Evolutionary conservation across 2,888 invertebrate species (phyloP).

Genomic region (Caenorhabditis doughertyi): DNA sequence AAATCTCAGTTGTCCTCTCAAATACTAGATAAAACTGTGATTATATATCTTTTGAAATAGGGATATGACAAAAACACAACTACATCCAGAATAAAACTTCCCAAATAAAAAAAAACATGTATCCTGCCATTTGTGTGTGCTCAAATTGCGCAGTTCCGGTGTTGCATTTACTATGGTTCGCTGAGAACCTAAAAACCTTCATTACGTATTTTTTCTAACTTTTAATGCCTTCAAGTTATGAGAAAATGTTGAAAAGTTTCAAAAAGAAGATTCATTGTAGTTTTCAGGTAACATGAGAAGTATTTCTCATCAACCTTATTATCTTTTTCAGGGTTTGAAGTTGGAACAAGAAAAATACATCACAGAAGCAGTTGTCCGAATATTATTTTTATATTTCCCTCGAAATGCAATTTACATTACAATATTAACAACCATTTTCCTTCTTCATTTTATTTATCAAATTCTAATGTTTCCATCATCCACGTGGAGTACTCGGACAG

Average conservation of each 20-base stretch:
- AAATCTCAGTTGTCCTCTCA: too few relatives aligned
- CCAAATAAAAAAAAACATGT: conserved; percentile 17
- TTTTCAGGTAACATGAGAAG: conserved; percentile 31
- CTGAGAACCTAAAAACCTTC: conserved; percentile 28
- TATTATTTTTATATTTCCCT: conserved; percentile 48
- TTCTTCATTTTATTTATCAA: conserved; percentile 50
- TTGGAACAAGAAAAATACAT: conserved; percentile 48
- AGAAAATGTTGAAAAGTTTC: conserved; percentile 41
- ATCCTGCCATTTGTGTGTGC: conserved; percentile 24
- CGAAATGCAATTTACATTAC: conserved; percentile 53
- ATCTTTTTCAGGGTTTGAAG: conserved; percentile 53
- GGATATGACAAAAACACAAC: not conserved
- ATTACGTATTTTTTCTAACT: conserved; percentile 23
- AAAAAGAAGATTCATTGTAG: conserved; percentile 37
- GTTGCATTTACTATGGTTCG: conserved; percentile 52
- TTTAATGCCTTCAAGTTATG: conserved; percentile 28
- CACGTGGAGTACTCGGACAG: conserved; percentile 34
- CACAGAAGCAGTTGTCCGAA: conserved; percentile 39
- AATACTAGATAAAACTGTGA: too few relatives aligned
- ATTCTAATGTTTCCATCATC: conserved; percentile 56
- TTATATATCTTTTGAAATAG: too few relatives aligned
- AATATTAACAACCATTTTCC: conserved; percentile 14
- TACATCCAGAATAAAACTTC: not conserved
- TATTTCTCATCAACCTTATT: not conserved
- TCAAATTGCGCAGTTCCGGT: conserved; percentile 60